Percentiles rank a stretch among this genome's conserved stretches.
phyloP scores from a whole-genome alignment of 2,113 vertebrate species.

The Empidonax alnorum region DNA sequence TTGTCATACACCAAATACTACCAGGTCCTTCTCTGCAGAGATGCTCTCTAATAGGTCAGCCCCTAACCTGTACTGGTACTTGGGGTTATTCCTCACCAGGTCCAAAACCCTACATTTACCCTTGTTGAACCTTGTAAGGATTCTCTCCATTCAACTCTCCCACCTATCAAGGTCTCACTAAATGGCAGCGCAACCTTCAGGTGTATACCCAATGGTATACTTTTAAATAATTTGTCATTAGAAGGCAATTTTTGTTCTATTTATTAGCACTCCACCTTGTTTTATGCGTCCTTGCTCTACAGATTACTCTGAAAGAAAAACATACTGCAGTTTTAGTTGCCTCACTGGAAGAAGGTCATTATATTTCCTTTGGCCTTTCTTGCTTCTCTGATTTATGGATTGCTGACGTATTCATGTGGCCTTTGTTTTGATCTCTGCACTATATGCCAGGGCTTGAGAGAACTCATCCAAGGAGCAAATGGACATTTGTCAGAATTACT shows the following conservation, averaged over 20 bases:
- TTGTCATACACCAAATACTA: neutral
- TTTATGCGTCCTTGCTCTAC: neutral
- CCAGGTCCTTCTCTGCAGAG: neutral
- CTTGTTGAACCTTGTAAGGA: neutral
- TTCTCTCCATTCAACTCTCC: neutral
- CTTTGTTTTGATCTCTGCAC: slow-evolving; percentile 30
- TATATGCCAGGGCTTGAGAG: neutral
- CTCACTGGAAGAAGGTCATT: neutral
- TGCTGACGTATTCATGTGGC: neutral
- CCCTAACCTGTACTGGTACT: neutral
- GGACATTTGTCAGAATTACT: slow-evolving; percentile 10
- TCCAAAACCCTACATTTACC: neutral
- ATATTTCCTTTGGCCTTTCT: neutral
- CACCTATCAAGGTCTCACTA: neutral
- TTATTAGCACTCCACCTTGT: neutral
- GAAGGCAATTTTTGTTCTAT: neutral
- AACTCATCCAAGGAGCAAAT: slow-evolving; percentile 5
- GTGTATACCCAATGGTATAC: neutral
- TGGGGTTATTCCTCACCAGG: neutral
- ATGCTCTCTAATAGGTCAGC: neutral
- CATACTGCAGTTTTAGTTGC: neutral
- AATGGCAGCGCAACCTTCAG: neutral
- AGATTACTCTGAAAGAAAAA: neutral
- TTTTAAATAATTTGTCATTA: neutral
- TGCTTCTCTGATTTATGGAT: neutral